Evolutionary conservation across 1,140 invertebrate species (phyloP).

Genomic region (Harlomillsia oculata): DNA sequence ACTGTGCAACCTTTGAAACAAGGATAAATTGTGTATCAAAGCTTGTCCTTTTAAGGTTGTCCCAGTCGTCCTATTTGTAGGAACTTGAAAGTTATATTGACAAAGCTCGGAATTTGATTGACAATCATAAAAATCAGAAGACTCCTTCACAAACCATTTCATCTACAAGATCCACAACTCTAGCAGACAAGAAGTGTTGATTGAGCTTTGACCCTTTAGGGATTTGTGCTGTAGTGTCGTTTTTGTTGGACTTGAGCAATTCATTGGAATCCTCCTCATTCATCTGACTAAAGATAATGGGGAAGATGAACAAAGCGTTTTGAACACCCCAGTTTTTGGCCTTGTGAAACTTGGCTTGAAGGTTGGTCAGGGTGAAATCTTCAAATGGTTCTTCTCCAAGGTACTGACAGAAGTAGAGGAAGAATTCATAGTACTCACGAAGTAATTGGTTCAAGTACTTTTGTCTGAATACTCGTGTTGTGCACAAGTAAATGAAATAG

Average conservation of each 20-base stretch:
- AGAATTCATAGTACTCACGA: not conserved
- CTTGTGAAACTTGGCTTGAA: not conserved
- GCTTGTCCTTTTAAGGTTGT: too few relatives aligned
- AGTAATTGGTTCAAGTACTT: not conserved
- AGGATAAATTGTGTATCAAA: too few relatives aligned
- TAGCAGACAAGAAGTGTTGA: not conserved
- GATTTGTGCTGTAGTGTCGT: not conserved
- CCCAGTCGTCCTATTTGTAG: too few relatives aligned
- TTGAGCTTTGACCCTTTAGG: too few relatives aligned
- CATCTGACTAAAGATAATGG: not conserved
- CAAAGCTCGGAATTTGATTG: too few relatives aligned
- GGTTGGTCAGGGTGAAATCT: not conserved
- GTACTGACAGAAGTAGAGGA: not conserved
- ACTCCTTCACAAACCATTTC: not conserved
- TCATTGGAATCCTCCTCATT: too few relatives aligned
- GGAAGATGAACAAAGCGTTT: not conserved
- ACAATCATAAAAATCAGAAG: too few relatives aligned
- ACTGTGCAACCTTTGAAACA: too few relatives aligned
- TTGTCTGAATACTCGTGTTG: not conserved
- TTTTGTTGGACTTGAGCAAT: too few relatives aligned
- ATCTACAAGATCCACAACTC: not conserved
- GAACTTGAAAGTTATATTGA: too few relatives aligned
- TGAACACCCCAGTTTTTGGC: not conserved
- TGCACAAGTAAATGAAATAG: not conserved
- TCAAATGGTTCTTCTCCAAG: not conserved